Conservation (phyloP, 1,140 invertebrate species). For the Dendrolimus punctatus region DNA sequence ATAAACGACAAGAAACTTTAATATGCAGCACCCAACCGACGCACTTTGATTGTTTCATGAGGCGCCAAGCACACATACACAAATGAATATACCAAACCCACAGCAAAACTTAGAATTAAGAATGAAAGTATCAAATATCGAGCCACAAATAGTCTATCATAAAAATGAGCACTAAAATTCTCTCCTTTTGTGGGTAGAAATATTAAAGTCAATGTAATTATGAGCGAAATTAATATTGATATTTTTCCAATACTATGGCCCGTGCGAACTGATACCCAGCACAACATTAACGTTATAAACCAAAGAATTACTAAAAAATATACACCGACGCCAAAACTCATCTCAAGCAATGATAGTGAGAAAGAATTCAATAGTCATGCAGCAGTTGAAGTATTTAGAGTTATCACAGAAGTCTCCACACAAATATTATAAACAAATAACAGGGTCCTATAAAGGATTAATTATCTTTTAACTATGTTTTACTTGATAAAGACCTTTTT, state of each 20-base stretch:
- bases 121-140: constrained; percentile 43
- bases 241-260: constrained; percentile 57
- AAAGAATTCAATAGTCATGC: constrained; percentile 21
- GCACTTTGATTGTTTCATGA: constrained; percentile 47
- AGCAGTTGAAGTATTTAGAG: constrained; percentile 12
- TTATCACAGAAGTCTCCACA: constrained; percentile 15
- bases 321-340: constrained; percentile 53
- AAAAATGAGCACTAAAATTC: constrained; percentile 41
- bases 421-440: constrained; percentile 9
- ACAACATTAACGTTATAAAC: constrained; percentile 49
- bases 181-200: constrained; percentile 41
- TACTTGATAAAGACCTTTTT: constrained; percentile 20
- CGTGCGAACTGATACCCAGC: constrained; percentile 53
- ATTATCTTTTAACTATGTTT: no score
- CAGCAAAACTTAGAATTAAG: constrained; percentile 35
- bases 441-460: constrained; percentile 11
- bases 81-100: constrained; percentile 41
- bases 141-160: constrained; percentile 48
- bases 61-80: constrained; percentile 45
- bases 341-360: constrained; percentile 19
- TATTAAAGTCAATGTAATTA: constrained; percentile 48
- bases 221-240: constrained; percentile 31
- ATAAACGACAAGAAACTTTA: no score
- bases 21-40: constrained; percentile 33
- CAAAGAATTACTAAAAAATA: constrained; percentile 56